A percentile compares a stretch with the other conserved stretches of the same genome.
phyloP scores from a whole-genome alignment of 2,797 vertebrate genomes.

The Anisognathus igniventris region DNA sequence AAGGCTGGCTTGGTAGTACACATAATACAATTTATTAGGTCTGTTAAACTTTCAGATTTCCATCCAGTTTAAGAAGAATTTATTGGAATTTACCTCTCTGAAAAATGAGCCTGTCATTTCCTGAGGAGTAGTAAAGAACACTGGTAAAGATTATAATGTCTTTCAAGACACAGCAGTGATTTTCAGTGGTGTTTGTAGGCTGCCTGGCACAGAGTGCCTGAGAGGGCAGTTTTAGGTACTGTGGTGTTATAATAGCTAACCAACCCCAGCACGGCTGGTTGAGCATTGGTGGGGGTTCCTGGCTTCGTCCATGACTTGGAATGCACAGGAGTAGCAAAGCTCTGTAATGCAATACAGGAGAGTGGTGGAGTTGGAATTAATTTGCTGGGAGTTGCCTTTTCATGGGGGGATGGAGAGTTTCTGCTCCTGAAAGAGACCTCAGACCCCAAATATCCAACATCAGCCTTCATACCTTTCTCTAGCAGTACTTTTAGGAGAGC shows the following conservation, averaged over 20 bases:
- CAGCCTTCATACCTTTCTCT: neutral
- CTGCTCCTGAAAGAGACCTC: neutral
- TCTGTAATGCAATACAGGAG: rapidly evolving
- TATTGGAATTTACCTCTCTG: neutral
- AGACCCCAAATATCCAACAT: neutral
- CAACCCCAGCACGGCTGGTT: neutral
- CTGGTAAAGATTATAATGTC: neutral
- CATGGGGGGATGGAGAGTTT: rapidly evolving
- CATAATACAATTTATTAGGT: constrained; percentile 18
- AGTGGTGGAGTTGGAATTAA: neutral
- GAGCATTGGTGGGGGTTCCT: neutral
- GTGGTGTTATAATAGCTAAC: neutral
- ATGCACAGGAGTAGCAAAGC: neutral
- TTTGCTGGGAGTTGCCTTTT: neutral
- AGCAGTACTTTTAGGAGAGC: neutral
- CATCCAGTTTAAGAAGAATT: constrained; percentile 4
- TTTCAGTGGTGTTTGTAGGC: neutral
- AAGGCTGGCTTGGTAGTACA: neutral
- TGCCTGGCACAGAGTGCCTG: neutral
- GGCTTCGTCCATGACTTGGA: neutral
- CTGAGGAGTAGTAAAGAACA: neutral
- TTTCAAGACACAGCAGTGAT: neutral
- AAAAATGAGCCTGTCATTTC: neutral
- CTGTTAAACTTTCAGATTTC: constrained; percentile 31
- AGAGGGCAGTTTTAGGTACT: neutral